These are phyloP conservation scores for Neodiprion fabricii DNA, from an alignment of 1,140 invertebrate genomes.

Conservation along the genomic window DNA sequence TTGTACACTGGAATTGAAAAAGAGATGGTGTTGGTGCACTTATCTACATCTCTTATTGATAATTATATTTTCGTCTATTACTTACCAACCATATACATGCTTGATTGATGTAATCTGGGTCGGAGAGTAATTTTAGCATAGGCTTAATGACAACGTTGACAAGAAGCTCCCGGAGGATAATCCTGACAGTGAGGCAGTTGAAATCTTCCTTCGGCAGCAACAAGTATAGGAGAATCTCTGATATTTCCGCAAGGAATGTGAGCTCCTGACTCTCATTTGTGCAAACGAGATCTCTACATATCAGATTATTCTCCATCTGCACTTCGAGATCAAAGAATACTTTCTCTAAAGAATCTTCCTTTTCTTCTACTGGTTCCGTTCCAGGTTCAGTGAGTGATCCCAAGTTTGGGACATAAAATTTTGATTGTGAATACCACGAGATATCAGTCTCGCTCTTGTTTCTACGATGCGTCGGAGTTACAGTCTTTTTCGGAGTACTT, in stretches of 20 bases:
- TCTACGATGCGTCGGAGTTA: slow-evolving; percentile 64
- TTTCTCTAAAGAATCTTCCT: slow-evolving; percentile 67
- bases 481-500: slow-evolving; percentile 56
- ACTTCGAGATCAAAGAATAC: slow-evolving; percentile 89
- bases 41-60: slow-evolving; percentile 60
- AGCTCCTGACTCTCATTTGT: slow-evolving; percentile 69
- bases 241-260: slow-evolving; percentile 84
- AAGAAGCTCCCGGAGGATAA: slow-evolving; percentile 82
- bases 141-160: slow-evolving; percentile 82
- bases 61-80: slow-evolving; percentile 33
- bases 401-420: slow-evolving; percentile 58
- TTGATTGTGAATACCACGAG: slow-evolving; percentile 66
- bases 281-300: slow-evolving; percentile 73
- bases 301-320: slow-evolving; percentile 80
- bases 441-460: slow-evolving; percentile 78
- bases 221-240: slow-evolving; percentile 85
- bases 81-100: slow-evolving; percentile 89
- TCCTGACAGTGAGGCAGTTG: slow-evolving; percentile 79
- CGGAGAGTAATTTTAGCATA: slow-evolving; percentile 81
- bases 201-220: slow-evolving; percentile 86
- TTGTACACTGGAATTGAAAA: slow-evolving; percentile 71
- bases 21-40: slow-evolving; percentile 60
- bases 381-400: slow-evolving; percentile 53
- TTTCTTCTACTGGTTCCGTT: slow-evolving; percentile 38
- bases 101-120: slow-evolving; percentile 96